Evolutionary conservation across 2,113 vertebrate species (phyloP), one percentile per base, ranked within the genome.

Genomic region (Ramphastos sulfuratus): DNA sequence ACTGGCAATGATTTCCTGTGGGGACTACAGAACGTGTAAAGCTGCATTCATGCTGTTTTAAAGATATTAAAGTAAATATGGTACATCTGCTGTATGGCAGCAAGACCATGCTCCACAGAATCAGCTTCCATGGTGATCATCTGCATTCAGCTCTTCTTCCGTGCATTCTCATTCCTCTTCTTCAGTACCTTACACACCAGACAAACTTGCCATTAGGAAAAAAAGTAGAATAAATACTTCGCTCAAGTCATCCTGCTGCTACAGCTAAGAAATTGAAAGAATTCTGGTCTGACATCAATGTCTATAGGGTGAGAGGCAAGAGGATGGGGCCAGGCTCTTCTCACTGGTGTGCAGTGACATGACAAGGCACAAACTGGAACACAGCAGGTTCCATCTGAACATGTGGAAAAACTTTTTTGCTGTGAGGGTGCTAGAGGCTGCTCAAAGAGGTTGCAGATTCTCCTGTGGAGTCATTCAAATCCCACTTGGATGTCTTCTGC

Each of bases 21-120:
- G 79, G 88, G 72, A 92, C 54, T 16, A 31, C 92, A 10, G 67
- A 87, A 88, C 64, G 76, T 46, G 83, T 83, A 89, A 39, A 1
- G 18, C 71, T 83, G 89, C 82, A 94, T 94, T 67, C 95, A 84
- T 95, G 95, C 97, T 97, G 97, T 50, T 97, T 91, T 60, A 44
- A 85, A 92, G 93, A 96, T 95, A 97, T 97, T 97, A 96, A 97
- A 96, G 96, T 96, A 96, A 98, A 96, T 96, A 97, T 92, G 96
- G 90, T 92, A 70, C 95, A 96, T 97, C 95, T 97, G 96, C 93
- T 97, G 80, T 79, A 82, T 46, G 82, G 71, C 84, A 88, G 86
- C 35, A 7, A 84, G 70, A 96, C 94, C 93, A 97, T 97, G 80
- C 64, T 95, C 95, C 95, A 55, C 95, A 95, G 95, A 92, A 74